These are phyloP conservation scores for Antechinus flavipes DNA, from an alignment of 2,113 vertebrate species.

Conservation along the genomic window DNA sequence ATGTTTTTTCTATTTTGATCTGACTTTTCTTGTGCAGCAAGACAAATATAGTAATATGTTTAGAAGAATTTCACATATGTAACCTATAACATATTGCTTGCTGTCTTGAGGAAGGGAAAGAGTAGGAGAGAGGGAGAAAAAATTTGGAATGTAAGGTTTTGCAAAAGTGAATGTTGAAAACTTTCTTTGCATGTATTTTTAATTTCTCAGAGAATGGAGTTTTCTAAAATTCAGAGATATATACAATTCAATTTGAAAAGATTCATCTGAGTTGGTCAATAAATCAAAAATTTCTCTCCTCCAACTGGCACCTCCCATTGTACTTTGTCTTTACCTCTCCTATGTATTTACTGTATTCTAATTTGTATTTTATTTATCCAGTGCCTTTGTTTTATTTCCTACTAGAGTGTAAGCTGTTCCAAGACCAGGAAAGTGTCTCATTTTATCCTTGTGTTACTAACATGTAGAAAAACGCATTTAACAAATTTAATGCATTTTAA, in stretches of 20 bases:
- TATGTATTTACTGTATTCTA: not conserved
- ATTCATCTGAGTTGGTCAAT: not conserved
- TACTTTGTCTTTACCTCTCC: not conserved
- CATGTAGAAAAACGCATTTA: not conserved
- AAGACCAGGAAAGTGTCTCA: not conserved
- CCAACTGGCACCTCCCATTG: not conserved
- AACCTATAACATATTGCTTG: no score
- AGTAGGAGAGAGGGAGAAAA: no score
- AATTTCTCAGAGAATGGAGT: not conserved
- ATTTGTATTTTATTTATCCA: not conserved
- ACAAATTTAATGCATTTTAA: no score
- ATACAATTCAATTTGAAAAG: not conserved
- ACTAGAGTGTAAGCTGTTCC: not conserved
- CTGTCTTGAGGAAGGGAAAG: no score
- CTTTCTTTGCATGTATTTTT: not conserved
- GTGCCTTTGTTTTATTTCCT: not conserved
- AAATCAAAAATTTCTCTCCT: not conserved
- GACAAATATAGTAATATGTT: no score
- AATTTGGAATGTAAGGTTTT: no score
- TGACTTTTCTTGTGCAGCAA: no score
- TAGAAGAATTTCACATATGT: no score
- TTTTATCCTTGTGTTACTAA: not conserved
- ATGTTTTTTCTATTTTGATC: no score
- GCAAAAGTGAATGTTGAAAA: no score
- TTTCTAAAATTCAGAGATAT: not conserved